Base-by-base conservation (phyloP, 2,888 invertebrate species). In the Drosophila prostipennis region DNA sequence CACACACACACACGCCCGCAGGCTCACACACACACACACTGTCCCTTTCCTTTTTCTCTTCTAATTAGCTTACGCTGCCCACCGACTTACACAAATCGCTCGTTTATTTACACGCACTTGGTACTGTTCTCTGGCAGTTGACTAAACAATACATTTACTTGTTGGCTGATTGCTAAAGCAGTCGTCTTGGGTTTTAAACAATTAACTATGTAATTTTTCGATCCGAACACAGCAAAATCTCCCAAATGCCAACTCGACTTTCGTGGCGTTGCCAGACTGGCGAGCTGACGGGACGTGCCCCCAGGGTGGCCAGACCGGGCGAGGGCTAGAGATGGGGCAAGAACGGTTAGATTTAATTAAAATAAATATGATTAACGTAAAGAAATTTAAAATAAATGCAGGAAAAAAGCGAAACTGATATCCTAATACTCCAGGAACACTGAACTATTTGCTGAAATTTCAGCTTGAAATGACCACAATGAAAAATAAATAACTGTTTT, bases 201-300 rank as follows among this genome's bases (percentile, higher is more conserved):
- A 54, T 67, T 56, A 40, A 73, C 63, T 61, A 55, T 69, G 69
- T 64, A 70, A 68, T 60, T 74, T 80, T 74, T 43, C 48, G 34
- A n/a, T 49, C 36, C 46, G 48, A 54, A 43, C 54, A 74, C 49
- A 54, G 54, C 48, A 67, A 64, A 68, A 48, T 48, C 45, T 67
- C 79, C 74, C 80, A 89, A 86, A 84, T 89, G 89, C 81, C 81
- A 82, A 82, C 81, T 74, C 81, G 80, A 80, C 80, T 84, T 55
- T 55, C 11, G 43, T 26, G 19, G 19, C n/a, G n/a, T n/a, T n/a
- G n/a, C n/a, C n/a, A n/a, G n/a, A n/a, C n/a, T n/a, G n/a, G n/a
- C n/a, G n/a, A n/a, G n/a, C n/a, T n/a, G n/a, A n/a, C n/a, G n/a
- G n/a, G n/a, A n/a, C n/a, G n/a, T n/a, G n/a, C n/a, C n/a, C n/a